These are phyloP conservation scores for Thrips palmi DNA, from an alignment of 1,140 invertebrate genomes.

Conservation along the genomic window DNA sequence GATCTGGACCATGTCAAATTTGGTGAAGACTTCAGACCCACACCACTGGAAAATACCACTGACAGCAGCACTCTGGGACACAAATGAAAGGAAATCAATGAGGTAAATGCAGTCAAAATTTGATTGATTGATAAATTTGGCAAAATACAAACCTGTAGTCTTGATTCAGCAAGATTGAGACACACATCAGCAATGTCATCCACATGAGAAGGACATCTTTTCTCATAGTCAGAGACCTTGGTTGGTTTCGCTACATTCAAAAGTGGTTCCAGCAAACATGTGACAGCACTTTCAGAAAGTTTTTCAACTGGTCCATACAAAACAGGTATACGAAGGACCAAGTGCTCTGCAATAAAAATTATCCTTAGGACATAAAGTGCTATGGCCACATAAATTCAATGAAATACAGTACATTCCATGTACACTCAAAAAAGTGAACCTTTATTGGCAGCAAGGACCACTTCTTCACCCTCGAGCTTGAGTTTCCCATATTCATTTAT, in stretches of 20 bases:
- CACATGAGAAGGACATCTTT: conserved; percentile 27
- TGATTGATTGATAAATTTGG: conserved; percentile 5
- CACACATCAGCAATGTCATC: conserved; percentile 27
- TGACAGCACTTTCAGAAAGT: conserved; percentile 31
- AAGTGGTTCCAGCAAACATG: conserved; percentile 24
- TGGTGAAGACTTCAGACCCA: conserved; percentile 31
- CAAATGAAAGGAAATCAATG: conserved; percentile 4
- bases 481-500: conserved; percentile 33
- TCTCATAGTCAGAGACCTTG: conserved; percentile 27
- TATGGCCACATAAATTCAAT: not conserved
- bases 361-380: not conserved
- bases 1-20: conserved; percentile 31
- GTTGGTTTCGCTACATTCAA: conserved; percentile 15
- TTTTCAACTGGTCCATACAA: conserved; percentile 30
- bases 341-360: conserved; percentile 20
- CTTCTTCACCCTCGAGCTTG: conserved; percentile 31
- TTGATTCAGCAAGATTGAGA: conserved; percentile 19
- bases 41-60: conserved; percentile 31
- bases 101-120: not conserved
- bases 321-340: conserved; percentile 30
- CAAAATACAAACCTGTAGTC: conserved; percentile 19
- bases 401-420: not conserved
- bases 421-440: conserved; percentile 17
- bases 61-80: conserved; percentile 17
- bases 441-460: conserved; percentile 18